Evolutionary conservation across 2,797 vertebrate genomes (phyloP), one percentile per base, ranked within the genome.

Genomic region (Triplophysa yarkandensis): DNA sequence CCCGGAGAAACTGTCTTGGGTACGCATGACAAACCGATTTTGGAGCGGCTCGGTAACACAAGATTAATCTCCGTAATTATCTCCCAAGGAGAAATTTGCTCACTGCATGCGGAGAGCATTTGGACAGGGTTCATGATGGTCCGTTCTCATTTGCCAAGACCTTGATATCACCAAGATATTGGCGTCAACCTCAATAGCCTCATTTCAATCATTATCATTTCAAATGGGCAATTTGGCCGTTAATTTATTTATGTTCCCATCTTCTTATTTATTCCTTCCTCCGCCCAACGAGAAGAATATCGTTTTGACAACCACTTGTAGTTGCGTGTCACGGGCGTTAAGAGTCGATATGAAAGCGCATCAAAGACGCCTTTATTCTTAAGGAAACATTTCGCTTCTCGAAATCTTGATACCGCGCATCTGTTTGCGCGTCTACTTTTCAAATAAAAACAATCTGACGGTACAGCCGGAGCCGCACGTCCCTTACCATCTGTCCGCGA

Each of bases 21-120:
- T 85, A 87, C 88, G 86, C 90, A 87, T 90, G 88, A 89, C 87
- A 84, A 90, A 91, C 82, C 85, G 86, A 92, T 90, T 87, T 89
- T 85, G 69, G 83, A 89, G 75, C 84, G 85, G 87, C 86, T 74
- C 55, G 82, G 84, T 84, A 89, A 88, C 84, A 86, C 78, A 79
- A 88, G 86, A 92, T 90, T 88, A 91, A 90, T 90, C 87, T 87
- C 80, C 86, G 81, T 89, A 90, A 89, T 89, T 89, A 88, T 84
- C 82, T 88, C 82, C 82, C 69, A 77, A 86, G 74, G 83, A 88
- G 78, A 84, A 60, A 77, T 81, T 76, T 74, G 78, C 54, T 76
- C 76, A 62, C 71, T 81, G 83, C 77, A 84, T 81, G 70, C 65
- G 55, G 68, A 70, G 79, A 81, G 76, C 80, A 83, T 80, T 86